A percentile compares a stretch with the other conserved stretches of the same genome.
Conservation (phyloP, 2,888 invertebrate genomes). For the Helobdella robusta region DNA sequence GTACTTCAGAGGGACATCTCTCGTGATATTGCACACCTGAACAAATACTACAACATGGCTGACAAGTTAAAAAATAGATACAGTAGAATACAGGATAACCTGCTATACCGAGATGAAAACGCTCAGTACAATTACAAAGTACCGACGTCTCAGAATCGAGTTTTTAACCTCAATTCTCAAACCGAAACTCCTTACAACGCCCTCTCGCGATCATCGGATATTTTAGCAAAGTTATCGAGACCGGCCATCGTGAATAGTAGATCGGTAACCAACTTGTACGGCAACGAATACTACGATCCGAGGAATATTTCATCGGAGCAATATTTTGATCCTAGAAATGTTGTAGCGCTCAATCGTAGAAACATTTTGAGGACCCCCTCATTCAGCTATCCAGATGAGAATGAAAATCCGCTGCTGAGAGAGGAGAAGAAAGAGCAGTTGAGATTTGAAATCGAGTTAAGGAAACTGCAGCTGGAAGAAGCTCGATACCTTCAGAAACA, state of each 20-base stretch:
- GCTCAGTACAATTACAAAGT: too few species aligned
- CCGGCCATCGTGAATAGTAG: constrained; percentile 12
- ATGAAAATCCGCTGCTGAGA: constrained; percentile 14
- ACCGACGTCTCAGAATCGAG: too few species aligned
- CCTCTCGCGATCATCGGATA: too few species aligned
- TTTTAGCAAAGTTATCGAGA: too few species aligned
- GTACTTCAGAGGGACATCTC: not conserved
- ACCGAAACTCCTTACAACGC: not conserved
- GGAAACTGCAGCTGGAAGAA: constrained; percentile 57
- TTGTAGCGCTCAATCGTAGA: not conserved
- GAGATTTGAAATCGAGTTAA: constrained; percentile 57
- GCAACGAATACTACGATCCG: not conserved
- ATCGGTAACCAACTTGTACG: constrained; percentile 14
- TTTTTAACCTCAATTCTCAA: not conserved
- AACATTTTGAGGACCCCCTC: constrained; percentile 17
- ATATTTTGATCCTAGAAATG: not conserved
- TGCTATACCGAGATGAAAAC: too few species aligned
- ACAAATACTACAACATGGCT: not conserved
- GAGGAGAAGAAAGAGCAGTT: constrained; percentile 57
- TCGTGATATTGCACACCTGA: too few species aligned
- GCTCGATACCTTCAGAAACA: constrained; percentile 55
- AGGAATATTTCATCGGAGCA: too few species aligned
- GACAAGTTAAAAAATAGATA: not conserved
- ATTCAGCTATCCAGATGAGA: constrained; percentile 17
- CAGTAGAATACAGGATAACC: not conserved